Base-by-base conservation (phyloP, 2,113 vertebrate genomes). In the Panthera tigris region DNA sequence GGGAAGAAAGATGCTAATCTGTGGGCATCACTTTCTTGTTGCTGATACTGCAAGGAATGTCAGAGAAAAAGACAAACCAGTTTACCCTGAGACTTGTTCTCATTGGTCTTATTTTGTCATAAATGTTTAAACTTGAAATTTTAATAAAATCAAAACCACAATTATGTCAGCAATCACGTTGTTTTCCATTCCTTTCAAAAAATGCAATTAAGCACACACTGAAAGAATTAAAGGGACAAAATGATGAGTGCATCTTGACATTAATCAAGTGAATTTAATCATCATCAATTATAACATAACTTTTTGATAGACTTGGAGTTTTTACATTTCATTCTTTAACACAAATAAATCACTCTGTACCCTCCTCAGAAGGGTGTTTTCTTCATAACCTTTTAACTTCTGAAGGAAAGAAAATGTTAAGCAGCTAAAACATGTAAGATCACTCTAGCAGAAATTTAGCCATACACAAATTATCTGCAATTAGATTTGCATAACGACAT, bases 261-360 rank as follows among this genome's bases (percentile, higher is more conserved):
- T 88, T 61, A 82, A 71, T 86, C 27, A 66, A 48, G 9, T 65
- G n/a, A 81, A 66, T 93, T 39, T 91, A 95, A 95, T 79, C 91
- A 29, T 66, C 27, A 65, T 93, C 68, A 91, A 71, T 96, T 90
- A 52, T 39, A 85, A 79, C 65, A 79, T 50, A 88, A 71, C 76
- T 69, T 69, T 68, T 61, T 39, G 9, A 83, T 73, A 82, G 29
- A 39, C 23, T 84, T 83, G 16, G 21, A 50, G 48, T 73, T 94
- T 89, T 89, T 27, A 91, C 16, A 79, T 88, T 79, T 88, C 27
- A 10, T 89, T 96, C 2, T 96, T 87, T 55, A 73, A 71, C 89
- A 96, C 29, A 63, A 91, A 89, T 29, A 93, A 97, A 92, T 96
- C 91, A 86, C 63, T 95, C n/a, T 85, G 10, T 89, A 88, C 5